Base-by-base conservation (phyloP, 2,797 vertebrate genomes). In the Sebastes paucispinis region DNA sequence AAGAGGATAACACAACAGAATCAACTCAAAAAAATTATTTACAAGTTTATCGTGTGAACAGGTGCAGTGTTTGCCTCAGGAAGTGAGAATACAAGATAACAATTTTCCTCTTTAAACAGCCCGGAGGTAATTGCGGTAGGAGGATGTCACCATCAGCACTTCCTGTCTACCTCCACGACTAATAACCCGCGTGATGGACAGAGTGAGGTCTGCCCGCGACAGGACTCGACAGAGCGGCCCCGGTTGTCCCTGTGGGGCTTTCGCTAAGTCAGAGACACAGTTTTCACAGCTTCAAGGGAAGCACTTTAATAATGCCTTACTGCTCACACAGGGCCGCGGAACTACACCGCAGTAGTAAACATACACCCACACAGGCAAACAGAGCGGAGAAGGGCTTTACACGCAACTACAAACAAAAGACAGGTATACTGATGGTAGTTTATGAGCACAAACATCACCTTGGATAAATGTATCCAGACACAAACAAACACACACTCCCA, bases 271-370 rank as follows among this genome's bases (percentile, higher is more conserved):
- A 80, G 70, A 87, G 71, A 73, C 79, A 82, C 69, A 34, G 78
- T 24, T 84, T 84, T 89, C 29, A 47, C 68, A 55, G 81, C 83
- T 90, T 89, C 85, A 36, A 67, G 65, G 73, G 77, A 88, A 81
- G 82, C 70, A 74, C 84, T 91, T 89, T 91, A 92, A 93, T 93
- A 92, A 92, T 81, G 82, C 69, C 90, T 90, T 89, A 87, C 79
- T 76, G 83, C 82, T 85, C 87, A 67, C 78, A 76, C 7, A 32
- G 84, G 90, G 69, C 77, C 4, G 0, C n/a, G 18, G 74, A 81
- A 73, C 82, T 67, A 73, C 79, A 87, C 69, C 82, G 39, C 69
- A 75, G 73, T 84, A 90, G 88, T 87, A 92, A 90, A 91, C 84
- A 86, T 22, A 85, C 86, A 75, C 89, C 88, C 86, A 85, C 86